These are phyloP conservation scores for Zoanthus sociatus DNA, from an alignment of 92 coral and sea anemone species.

Conservation along the genomic window DNA sequence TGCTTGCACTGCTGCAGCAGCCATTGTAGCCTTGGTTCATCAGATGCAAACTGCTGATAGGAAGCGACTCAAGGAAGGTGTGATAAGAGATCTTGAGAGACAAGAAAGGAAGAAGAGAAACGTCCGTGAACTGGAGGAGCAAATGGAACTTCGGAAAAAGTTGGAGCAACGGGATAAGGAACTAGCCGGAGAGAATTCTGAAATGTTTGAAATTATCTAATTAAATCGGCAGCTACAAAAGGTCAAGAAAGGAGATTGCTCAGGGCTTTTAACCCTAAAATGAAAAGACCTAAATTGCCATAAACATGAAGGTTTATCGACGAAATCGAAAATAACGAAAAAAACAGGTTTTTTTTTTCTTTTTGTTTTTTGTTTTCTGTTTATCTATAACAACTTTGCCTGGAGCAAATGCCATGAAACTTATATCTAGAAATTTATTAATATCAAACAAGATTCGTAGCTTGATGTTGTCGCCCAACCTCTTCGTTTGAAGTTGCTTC, in stretches of 20 bases:
- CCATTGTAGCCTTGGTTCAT: constrained; percentile 82
- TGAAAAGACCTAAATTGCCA: too few species aligned
- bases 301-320: too few species aligned
- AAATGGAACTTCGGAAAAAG: constrained; percentile 74
- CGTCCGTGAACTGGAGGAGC: constrained; percentile 74
- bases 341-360: too few species aligned
- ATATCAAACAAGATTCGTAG: too few species aligned
- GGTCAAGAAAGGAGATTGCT: background rate
- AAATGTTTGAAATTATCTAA: background rate
- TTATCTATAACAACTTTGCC: too few species aligned
- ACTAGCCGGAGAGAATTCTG: background rate
- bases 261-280: too few species aligned
- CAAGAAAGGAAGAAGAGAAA: constrained; percentile 84
- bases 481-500: too few species aligned
- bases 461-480: too few species aligned
- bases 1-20: constrained; percentile 86
- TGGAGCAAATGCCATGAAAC: too few species aligned
- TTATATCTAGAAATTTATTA: too few species aligned
- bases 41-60: constrained; percentile 88
- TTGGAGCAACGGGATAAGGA: constrained; percentile 76
- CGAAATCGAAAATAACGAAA: too few species aligned
- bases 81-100: constrained; percentile 88
- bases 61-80: constrained; percentile 87
- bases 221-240: background rate
- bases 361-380: too few species aligned